Percentiles rank a stretch among this genome's conserved stretches.
phyloP scores from a whole-genome alignment of 2,113 vertebrate genomes.

The Cisticola juncidis region DNA sequence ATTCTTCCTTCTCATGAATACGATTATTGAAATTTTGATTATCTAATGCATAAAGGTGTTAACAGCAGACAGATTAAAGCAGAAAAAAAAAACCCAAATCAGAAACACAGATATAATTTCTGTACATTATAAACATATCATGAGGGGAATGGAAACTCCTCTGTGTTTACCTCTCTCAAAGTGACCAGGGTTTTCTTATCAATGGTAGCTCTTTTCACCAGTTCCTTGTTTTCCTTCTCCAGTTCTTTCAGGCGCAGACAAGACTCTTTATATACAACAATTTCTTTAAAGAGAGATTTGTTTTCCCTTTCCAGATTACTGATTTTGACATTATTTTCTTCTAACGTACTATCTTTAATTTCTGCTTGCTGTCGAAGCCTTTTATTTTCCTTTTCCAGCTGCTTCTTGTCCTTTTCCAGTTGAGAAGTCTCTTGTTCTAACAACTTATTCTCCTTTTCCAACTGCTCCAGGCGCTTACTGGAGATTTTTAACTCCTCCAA shows the following conservation, averaged over 20 bases:
- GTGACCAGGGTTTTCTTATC: slow-evolving; percentile 94
- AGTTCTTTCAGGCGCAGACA: slow-evolving; percentile 88
- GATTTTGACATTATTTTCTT: slow-evolving; percentile 89
- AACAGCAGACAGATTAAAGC: neutral
- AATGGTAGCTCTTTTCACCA: slow-evolving; percentile 90
- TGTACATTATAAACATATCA: neutral
- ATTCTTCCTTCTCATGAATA: neutral
- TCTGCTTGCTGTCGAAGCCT: slow-evolving; percentile 93
- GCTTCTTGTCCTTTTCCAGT: slow-evolving; percentile 96
- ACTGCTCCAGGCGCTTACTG: slow-evolving; percentile 92
- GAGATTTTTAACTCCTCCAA: slow-evolving; percentile 97
- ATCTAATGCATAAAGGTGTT: neutral
- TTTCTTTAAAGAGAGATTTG: slow-evolving; percentile 89
- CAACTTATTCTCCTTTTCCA: slow-evolving; percentile 91
- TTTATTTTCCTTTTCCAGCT: slow-evolving; percentile 96
- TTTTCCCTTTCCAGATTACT: slow-evolving; percentile 92
- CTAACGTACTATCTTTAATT: slow-evolving; percentile 91
- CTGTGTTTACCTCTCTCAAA: slow-evolving; percentile 86
- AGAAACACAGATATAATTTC: neutral
- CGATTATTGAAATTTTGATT: neutral
- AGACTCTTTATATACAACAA: slow-evolving; percentile 88
- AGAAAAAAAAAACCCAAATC: neutral
- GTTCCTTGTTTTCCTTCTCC: slow-evolving; percentile 94
- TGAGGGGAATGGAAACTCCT: neutral
- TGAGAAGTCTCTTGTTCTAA: slow-evolving; percentile 93